Percentiles rank a stretch among this genome's conserved stretches.
Evolutionary conservation across 2,113 vertebrate species (phyloP).

Genomic region (Chlorodrepanis virens): DNA sequence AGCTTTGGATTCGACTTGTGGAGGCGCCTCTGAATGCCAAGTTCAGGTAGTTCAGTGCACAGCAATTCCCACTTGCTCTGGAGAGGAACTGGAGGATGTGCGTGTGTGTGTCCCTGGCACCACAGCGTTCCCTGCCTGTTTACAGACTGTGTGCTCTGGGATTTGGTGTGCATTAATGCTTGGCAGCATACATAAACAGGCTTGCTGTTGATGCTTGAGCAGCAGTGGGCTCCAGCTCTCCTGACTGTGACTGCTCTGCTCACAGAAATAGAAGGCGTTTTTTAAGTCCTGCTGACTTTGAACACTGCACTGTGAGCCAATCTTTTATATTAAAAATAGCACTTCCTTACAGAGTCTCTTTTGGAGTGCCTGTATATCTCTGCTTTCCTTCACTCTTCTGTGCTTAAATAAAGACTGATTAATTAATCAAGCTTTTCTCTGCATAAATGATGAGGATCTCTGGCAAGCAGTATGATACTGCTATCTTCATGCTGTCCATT

Average conservation of each 20-base stretch:
- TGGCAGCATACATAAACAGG: neutral
- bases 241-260: neutral
- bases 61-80: rapidly evolving
- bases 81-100: neutral
- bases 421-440: slow-evolving; percentile 10
- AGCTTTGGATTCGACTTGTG: neutral
- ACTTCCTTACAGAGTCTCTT: neutral
- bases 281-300: neutral
- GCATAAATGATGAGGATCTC: neutral
- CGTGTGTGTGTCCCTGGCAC: neutral
- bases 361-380: neutral
- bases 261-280: neutral
- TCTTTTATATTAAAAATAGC: slow-evolving; percentile 13
- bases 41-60: neutral
- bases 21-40: neutral
- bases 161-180: neutral
- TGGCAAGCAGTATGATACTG: neutral
- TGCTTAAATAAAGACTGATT: neutral
- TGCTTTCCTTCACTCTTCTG: neutral
- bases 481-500: neutral
- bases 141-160: rapidly evolving
- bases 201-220: neutral
- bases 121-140: neutral
- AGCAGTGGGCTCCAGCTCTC: neutral
- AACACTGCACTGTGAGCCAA: rapidly evolving